Base-by-base conservation (phyloP, 2,113 vertebrate species). In the Casuarius casuarius region DNA sequence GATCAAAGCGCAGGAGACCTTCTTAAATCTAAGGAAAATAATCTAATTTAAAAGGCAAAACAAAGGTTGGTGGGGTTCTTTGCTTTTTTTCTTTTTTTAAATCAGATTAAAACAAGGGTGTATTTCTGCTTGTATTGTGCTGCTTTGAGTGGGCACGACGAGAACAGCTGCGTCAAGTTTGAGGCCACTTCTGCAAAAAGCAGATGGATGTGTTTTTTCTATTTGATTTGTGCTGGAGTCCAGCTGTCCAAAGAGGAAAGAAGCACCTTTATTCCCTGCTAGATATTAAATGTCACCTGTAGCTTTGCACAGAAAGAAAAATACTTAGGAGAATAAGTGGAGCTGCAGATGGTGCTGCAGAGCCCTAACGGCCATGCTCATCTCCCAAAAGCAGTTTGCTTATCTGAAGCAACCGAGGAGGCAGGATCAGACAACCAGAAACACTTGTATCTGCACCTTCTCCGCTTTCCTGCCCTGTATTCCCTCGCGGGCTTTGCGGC, bases 1-100 rank as follows among this genome's bases (percentile, higher is more conserved):
- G 97, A 97, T 97, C 97, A 97, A 97, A 97, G 97, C 89, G 73
- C 92, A 96, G 94, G 96, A 96, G 94, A 96, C 94, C 96, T 91
- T 95, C 95, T 95, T 92, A 95, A 97, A 97, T 96, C 95, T 96
- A 89, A 96, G 87, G 95, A 97, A 97, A 97, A 97, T 97, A 97
- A 97, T 95, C 91, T 97, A 97, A 97, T 97, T 97, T 97, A 95
- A 95, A 96, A 96, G 94, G 89, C 92, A 93, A 97, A 95, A 94
- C 94, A 95, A 97, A 97, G 96, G 91, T 90, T 87, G 82, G 89
- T 95, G 86, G 73, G 92, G 93, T 92, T 58, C 65, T 29, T 22
- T 22, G 44, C 31, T 26, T 42, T 48, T 21, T 13, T 20, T 33
- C 16, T 54, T 73, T 86, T 78, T 54, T 54, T 23, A 46, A 94